A percentile compares a stretch with the other conserved stretches of the same genome.
These are phyloP conservation scores for Orthonevra nobilis DNA, from an alignment of 2,888 invertebrate species.

Conservation along the genomic window DNA sequence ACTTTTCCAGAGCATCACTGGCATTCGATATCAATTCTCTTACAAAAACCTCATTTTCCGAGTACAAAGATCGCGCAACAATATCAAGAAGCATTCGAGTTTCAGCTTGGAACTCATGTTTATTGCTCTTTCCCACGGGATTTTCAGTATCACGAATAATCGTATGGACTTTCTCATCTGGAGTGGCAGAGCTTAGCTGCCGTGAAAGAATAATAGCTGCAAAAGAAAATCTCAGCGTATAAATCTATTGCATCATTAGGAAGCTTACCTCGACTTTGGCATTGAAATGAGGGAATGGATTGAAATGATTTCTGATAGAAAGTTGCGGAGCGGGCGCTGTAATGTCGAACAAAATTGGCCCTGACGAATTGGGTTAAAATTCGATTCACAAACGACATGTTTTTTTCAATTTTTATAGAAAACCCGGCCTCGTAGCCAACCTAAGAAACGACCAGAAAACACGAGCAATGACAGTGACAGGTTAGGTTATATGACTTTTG, in stretches of 20 bases:
- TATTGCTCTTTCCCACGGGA: constrained; percentile 80
- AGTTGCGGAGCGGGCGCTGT: constrained; percentile 8
- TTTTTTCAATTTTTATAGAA: not conserved
- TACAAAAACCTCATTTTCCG: constrained; percentile 98
- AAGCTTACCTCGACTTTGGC: constrained; percentile 19
- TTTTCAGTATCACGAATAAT: constrained; percentile 74
- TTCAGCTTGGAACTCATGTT: constrained; percentile 97
- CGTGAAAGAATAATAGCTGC: constrained; percentile 54
- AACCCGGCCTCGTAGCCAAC: not conserved
- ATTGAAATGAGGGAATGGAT: not conserved
- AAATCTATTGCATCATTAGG: constrained; percentile 2
- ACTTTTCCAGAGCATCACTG: constrained; percentile 97
- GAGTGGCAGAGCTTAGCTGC: constrained; percentile 63
- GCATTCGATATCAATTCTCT: constrained; percentile 97
- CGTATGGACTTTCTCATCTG: constrained; percentile 67
- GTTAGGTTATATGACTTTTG: not conserved
- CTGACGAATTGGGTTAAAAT: not conserved
- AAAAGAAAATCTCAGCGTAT: too few relatives aligned
- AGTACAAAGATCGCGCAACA: constrained; percentile 97
- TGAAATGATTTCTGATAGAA: constrained; percentile 28
- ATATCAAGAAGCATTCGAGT: constrained; percentile 97
- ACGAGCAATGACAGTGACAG: too few relatives aligned
- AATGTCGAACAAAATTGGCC: constrained; percentile 1
- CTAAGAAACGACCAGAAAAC: too few relatives aligned
- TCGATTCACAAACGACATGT: constrained; percentile 37